Percentiles rank a stretch among this genome's conserved stretches.
phyloP scores from a whole-genome alignment of 2,888 invertebrate species.

The Acanthococcus lagerstroemiae region DNA sequence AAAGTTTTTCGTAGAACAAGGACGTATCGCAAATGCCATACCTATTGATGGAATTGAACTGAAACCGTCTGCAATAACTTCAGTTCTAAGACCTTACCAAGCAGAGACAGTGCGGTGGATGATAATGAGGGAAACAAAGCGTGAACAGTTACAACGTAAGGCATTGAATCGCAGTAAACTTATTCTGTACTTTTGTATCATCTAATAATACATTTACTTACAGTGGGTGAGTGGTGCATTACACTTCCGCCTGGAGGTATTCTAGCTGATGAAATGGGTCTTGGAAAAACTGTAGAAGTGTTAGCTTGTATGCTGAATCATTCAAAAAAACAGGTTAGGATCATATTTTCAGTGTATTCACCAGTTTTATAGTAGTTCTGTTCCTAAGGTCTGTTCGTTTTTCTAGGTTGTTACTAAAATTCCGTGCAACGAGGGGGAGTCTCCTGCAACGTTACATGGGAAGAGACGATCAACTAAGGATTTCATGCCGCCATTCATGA shows the following conservation, averaged over 20 bases:
- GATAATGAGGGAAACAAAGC: conserved; percentile 48
- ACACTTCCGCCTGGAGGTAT: conserved; percentile 80
- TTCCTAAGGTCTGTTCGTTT: no score
- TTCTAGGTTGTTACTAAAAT: no score
- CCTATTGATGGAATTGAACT: not conserved
- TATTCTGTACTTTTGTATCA: not conserved
- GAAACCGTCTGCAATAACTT: conserved; percentile 45
- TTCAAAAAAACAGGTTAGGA: conserved; percentile 4
- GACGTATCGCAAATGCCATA: not conserved
- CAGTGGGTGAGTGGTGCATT: conserved; percentile 83
- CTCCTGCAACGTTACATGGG: not conserved
- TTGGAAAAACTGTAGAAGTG: conserved; percentile 88
- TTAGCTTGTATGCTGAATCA: conserved; percentile 51
- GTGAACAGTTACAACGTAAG: not conserved
- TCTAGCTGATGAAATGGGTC: conserved; percentile 94
- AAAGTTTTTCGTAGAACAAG: conserved; percentile 1
- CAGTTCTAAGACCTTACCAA: conserved; percentile 55
- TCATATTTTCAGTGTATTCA: no score
- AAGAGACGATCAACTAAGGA: not conserved
- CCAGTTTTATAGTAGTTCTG: no score
- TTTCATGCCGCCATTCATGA: not conserved
- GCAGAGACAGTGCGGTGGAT: conserved; percentile 58
- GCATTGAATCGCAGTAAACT: no score
- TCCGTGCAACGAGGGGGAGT: no score
- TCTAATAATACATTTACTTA: not conserved